phyloP scores from a whole-genome alignment of 2,797 vertebrate genomes.

The Sebastes minor region DNA sequence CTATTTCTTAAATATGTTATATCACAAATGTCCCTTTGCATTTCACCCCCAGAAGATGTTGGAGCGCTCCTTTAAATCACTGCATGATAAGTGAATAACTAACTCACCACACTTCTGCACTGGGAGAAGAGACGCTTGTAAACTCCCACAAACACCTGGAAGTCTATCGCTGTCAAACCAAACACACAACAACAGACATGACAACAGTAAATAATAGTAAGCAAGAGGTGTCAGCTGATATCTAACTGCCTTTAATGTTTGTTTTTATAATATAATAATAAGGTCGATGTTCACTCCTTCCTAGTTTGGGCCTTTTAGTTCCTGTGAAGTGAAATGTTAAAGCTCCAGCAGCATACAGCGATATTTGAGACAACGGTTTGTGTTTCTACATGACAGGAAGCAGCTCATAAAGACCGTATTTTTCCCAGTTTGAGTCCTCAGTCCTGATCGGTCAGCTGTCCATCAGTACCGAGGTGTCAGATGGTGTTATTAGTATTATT shows the following conservation, averaged over 20 bases:
- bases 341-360: too few species aligned
- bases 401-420: background rate
- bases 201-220: background rate
- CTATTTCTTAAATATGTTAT: too few species aligned
- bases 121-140: constrained; percentile 75
- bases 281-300: too few species aligned
- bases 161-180: constrained; percentile 64
- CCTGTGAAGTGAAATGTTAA: background rate
- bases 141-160: constrained; percentile 74
- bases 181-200: background rate
- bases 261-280: background rate
- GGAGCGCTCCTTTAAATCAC: background rate
- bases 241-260: background rate
- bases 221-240: background rate
- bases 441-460: background rate
- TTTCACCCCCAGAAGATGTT: background rate
- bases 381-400: background rate
- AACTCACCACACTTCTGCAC: constrained; percentile 80
- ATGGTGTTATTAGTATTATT: background rate
- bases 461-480: background rate
- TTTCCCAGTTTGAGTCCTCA: too few species aligned
- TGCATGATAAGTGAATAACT: background rate
- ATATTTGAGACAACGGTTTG: background rate
- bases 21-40: too few species aligned
- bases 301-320: background rate